Evolutionary conservation across 2,888 invertebrate species (phyloP).

Genomic region (Ichneumoninae sp.): DNA sequence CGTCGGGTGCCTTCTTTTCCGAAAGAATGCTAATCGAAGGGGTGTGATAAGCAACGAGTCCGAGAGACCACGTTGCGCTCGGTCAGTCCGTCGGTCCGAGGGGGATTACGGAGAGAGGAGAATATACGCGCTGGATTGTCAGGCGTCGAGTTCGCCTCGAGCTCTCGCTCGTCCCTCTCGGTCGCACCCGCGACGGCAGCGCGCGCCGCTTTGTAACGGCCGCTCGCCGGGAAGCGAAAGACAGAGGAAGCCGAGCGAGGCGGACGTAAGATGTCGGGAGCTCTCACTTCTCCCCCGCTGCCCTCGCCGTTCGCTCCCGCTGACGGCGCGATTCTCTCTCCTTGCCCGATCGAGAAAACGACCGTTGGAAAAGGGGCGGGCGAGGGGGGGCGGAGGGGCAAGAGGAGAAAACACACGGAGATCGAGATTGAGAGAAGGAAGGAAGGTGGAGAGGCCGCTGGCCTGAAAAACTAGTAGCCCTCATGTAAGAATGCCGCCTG

Average conservation of each 20-base stretch:
- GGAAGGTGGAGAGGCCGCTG: slow-evolving; percentile 66
- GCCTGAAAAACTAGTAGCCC: slow-evolving; percentile 78
- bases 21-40: slow-evolving; percentile 66
- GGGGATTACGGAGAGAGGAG: slow-evolving; percentile 30
- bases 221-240: slow-evolving; percentile 54
- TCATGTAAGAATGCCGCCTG: slow-evolving; percentile 76
- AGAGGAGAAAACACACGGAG: slow-evolving; percentile 17
- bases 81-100: slow-evolving; percentile 36
- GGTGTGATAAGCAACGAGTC: slow-evolving; percentile 59
- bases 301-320: slow-evolving; percentile 16
- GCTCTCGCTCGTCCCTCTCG: slow-evolving; percentile 36
- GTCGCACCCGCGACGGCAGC: slow-evolving; percentile 38
- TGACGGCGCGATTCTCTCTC: slow-evolving; percentile 10
- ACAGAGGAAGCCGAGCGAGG: slow-evolving; percentile 49
- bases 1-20: slow-evolving; percentile 47
- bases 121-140: slow-evolving; percentile 38
- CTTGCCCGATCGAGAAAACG: slow-evolving; percentile 56
- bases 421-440: slow-evolving; percentile 56
- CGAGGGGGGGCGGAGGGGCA: slow-evolving; percentile 18
- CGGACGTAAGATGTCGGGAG: slow-evolving; percentile 54
- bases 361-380: slow-evolving; percentile 19
- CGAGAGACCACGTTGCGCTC: slow-evolving; percentile 16
- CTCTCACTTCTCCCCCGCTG: slow-evolving; percentile 20
- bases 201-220: slow-evolving; percentile 66
- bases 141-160: slow-evolving; percentile 46